Conservation (phyloP, 2,888 invertebrate species). For the Chrysomela aeneicollis region DNA sequence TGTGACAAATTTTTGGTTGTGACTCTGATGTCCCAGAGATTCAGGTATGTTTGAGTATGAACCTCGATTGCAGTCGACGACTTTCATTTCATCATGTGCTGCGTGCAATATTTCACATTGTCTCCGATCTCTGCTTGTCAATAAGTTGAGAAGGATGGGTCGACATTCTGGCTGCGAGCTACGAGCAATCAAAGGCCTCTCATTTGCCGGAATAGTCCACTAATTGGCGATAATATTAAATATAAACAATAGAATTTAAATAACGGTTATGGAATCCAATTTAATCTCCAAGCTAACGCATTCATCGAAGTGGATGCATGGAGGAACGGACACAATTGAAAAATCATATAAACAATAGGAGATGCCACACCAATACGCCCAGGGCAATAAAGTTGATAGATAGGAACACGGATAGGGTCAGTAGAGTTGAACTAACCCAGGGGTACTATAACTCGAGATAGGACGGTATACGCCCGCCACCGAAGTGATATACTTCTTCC, state of each 20-base stretch:
- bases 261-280: conserved; percentile 40
- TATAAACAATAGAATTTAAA: conserved; percentile 38
- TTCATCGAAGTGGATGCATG: conserved; percentile 35
- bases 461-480: conserved; percentile 47
- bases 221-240: conserved; percentile 40
- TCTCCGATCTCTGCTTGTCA: neutral
- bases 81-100: neutral
- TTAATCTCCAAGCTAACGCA: conserved; percentile 39
- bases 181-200: conserved; percentile 20
- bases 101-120: neutral
- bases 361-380: conserved; percentile 59
- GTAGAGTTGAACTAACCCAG: conserved; percentile 57
- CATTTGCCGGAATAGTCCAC: conserved; percentile 27
- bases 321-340: conserved; percentile 50
- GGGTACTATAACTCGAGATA: conserved; percentile 59
- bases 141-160: neutral
- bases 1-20: too few relatives aligned
- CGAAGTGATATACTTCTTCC: conserved; percentile 61
- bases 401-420: conserved; percentile 59
- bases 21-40: too few relatives aligned
- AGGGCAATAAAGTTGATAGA: conserved; percentile 59
- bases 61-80: neutral
- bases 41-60: too few relatives aligned
- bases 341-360: conserved; percentile 60
- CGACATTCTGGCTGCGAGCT: conserved; percentile 7